Percentiles rank a stretch among this genome's conserved stretches.
Evolutionary conservation across 2,888 invertebrate species (phyloP).

Genomic region (Patella depressa): DNA sequence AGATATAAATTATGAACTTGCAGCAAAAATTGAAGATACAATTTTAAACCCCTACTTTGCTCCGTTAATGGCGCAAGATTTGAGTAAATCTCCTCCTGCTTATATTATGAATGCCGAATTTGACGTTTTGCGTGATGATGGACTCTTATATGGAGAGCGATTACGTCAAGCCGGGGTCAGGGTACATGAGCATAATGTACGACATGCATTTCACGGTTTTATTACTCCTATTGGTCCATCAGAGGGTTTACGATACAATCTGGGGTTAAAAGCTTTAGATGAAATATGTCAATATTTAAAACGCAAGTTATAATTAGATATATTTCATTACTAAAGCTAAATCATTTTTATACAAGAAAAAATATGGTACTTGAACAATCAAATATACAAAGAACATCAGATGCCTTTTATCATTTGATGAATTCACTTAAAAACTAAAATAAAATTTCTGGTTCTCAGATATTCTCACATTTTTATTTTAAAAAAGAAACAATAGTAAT

Average conservation of each 20-base stretch:
- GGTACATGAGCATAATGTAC: neutral
- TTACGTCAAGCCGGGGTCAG: conserved; percentile 28
- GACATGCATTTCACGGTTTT: neutral
- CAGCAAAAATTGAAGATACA: conserved; percentile 13
- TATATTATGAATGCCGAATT: conserved; percentile 43
- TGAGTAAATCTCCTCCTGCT: conserved; percentile 35
- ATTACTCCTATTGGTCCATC: neutral
- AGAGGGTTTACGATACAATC: neutral
- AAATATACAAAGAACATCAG: too few relatives aligned
- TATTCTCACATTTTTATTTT: too few relatives aligned
- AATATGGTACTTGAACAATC: too few relatives aligned
- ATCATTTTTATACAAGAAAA: too few relatives aligned
- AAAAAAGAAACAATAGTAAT: too few relatives aligned
- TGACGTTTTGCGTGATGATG: conserved; percentile 45
- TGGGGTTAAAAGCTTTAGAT: neutral
- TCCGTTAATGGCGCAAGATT: conserved; percentile 41
- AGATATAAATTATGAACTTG: neutral
- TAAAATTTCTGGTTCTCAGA: too few relatives aligned
- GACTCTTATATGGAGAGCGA: conserved; percentile 40
- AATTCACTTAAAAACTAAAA: too few relatives aligned
- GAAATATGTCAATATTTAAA: neutral
- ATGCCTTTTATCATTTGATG: too few relatives aligned
- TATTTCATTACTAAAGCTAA: too few relatives aligned
- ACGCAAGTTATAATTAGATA: neutral
- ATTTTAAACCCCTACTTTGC: conserved; percentile 38